phyloP scores from a whole-genome alignment of 2,888 invertebrate genomes.

The Plemyria rubiginata region DNA sequence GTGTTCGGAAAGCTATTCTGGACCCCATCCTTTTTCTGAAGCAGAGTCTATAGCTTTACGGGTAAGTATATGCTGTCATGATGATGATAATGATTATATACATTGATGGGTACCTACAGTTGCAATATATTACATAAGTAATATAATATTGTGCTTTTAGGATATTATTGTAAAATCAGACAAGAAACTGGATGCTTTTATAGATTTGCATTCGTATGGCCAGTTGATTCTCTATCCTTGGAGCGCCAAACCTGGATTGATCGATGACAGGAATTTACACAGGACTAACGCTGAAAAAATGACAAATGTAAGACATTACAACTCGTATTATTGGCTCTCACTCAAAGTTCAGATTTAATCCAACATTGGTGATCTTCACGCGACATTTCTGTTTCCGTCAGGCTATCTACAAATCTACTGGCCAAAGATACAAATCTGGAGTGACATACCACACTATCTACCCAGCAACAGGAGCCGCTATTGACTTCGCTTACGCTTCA shows the following conservation, averaged over 20 bases:
- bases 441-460: conserved; percentile 46
- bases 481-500: conserved; percentile 53
- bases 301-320: conserved; percentile 41
- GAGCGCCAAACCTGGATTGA: conserved; percentile 40
- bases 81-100: not conserved
- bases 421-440: conserved; percentile 46
- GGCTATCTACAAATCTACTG: conserved; percentile 48
- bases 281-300: conserved; percentile 43
- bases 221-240: conserved; percentile 55
- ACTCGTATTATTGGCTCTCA: too few species aligned
- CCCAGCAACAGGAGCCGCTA: conserved; percentile 48
- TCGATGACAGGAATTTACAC: conserved; percentile 38
- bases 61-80: conserved; percentile 44
- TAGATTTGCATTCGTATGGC: conserved; percentile 58
- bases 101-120: too few species aligned
- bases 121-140: not conserved
- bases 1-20: conserved; percentile 82
- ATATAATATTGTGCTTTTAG: conserved; percentile 38
- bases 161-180: conserved; percentile 35
- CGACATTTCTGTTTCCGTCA: conserved; percentile 23
- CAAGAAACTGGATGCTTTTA: conserved; percentile 41
- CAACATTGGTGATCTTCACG: not conserved
- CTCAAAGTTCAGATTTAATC: not conserved
- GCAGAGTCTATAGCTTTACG: conserved; percentile 88
- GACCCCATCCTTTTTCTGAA: conserved; percentile 90